Evolutionary conservation across 2,113 vertebrate species (phyloP), one percentile per base, ranked within the genome.

Genomic region (Psettodes erumei): DNA sequence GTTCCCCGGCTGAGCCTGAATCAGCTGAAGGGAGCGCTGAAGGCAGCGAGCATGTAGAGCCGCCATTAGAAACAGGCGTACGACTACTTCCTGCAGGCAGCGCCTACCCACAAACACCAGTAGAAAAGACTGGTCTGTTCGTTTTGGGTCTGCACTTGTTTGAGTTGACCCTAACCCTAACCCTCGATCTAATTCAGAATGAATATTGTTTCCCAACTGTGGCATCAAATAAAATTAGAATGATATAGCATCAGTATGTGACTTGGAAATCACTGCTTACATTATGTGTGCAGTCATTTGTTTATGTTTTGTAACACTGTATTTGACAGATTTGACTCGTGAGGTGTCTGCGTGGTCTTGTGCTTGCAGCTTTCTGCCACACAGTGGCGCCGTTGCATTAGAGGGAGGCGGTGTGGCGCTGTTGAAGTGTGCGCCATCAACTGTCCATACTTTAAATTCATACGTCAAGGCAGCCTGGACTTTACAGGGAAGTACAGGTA

Each of bases 381-480:
- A 89, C 47, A 61, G 87, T 79, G 91, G 87, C 88, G 77, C 84
- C 53, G 65, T 83, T 83, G 80, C 70, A 65, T 59, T 33, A 42
- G 16, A 23, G 8, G 50, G 16, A 18, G 6, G 12, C 21, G 50
- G n/a, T 47, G 50, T 50, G 18, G 8, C 8, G 2, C 1, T 19
- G 18, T 32, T 6, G n/a, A 9, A 3, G 21, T 23, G 8, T 18
- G 9, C 40, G 3, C 5, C 16, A 30, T 58, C 27, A 38, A 16
- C 28, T 32, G 3, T 6, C 1, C 11, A 13, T 43, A 27, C 9
- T 15, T 63, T 56, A 10, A 7, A 43, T 47, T 38, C 5, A 51
- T 56, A 19, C 33, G 8, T n/a, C 33, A 42, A 55, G 3, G 16
- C 18, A 28, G 32, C 25, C 13, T 74, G 21, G n/a, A 43, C 18